Evolutionary conservation across 2,797 vertebrate species (phyloP).

Genomic region (Peromyscus attwateri): DNA sequence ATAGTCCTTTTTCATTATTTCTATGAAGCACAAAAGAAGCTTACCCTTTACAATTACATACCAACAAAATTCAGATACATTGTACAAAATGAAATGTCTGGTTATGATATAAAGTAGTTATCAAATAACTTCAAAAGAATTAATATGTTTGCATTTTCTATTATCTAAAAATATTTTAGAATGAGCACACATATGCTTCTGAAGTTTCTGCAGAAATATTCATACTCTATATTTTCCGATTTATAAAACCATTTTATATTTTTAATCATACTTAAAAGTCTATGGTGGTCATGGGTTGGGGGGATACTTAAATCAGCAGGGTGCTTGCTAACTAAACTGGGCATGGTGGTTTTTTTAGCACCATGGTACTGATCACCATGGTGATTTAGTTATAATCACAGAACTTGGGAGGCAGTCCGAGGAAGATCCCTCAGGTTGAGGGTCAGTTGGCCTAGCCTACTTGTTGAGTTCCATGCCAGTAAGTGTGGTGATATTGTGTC

Average conservation of each 20-base stretch:
- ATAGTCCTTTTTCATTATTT: slow-evolving; percentile 12
- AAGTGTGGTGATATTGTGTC: no score
- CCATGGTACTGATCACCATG: no score
- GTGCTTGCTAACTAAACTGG: neutral
- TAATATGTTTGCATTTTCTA: neutral
- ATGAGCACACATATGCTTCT: neutral
- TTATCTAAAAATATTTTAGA: neutral
- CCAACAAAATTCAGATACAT: neutral
- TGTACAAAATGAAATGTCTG: slow-evolving; percentile 39
- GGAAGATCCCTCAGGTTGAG: neutral
- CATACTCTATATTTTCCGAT: neutral
- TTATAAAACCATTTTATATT: neutral
- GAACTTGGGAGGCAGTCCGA: neutral
- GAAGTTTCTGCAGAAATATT: neutral
- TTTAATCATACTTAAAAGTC: neutral
- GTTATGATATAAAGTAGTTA: neutral
- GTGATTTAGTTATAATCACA: neutral
- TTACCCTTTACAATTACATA: neutral
- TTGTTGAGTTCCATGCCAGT: neutral
- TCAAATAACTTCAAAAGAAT: slow-evolving; percentile 19
- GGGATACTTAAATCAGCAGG: neutral
- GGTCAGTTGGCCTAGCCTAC: no score
- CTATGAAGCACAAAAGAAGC: neutral
- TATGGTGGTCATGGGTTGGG: neutral
- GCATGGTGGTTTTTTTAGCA: no score